Base-by-base conservation (phyloP, 2,113 vertebrate genomes). In the Hippocampus comes region DNA sequence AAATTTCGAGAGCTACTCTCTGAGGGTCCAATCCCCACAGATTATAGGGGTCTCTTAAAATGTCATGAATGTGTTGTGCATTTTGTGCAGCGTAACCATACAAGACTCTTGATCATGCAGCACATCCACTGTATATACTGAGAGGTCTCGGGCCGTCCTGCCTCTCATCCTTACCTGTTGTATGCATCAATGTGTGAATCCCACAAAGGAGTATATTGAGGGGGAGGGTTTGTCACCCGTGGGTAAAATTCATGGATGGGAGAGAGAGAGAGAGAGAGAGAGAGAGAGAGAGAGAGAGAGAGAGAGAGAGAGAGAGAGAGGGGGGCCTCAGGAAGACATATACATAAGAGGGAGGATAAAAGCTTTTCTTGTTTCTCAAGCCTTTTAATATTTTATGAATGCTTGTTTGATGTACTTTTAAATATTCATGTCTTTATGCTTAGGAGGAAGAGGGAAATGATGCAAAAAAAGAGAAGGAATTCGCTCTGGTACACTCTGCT, bases 361-460 rank as follows among this genome's bases (percentile, higher is more conserved):
- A 90, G 85, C 75, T 86, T 89, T 86, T 86, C 83, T 89, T 90
- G 82, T 91, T 86, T 89, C 86, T 81, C 70, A 11, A 86, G 73
- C 80, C 82, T 86, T 85, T 91, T 87, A 92, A 92, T 91, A 90
- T 90, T 91, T 90, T 78, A 91, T 91, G 88, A 89, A 86, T 74
- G 72, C 85, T 87, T 89, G 89, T 91, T 92, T 92, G 91, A 92
- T 90, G 89, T 89, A 72, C 72, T 81, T 89, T 91, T 90, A 88
- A 91, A 91, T 91, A 91, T 92, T 91, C 85, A 92, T 91, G 88
- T 84, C 88, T 87, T 88, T 84, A 86, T 84, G 85, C 86, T 91
- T 84, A 84, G 83, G 85, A 91, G 89, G 84, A 88, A 86, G 82
- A 79, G 67, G 77, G 72, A 86, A 87, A 85, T 86, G 84, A 89